Conservation (phyloP, 2,888 invertebrate genomes). For the Icerya purchasi region DNA sequence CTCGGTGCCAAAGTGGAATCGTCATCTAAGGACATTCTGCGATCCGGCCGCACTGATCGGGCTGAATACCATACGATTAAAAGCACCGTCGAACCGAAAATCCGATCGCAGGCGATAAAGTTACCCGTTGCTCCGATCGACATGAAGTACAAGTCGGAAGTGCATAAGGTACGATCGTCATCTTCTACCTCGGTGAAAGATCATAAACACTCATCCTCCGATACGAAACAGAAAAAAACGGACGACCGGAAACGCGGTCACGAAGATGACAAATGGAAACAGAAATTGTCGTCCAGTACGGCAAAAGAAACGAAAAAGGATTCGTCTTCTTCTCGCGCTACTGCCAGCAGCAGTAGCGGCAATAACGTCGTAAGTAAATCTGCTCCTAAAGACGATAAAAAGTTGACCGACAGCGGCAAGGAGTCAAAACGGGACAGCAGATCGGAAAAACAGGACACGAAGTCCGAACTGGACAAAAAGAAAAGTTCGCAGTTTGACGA, state of each 20-base stretch:
- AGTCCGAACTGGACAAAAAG: neutral
- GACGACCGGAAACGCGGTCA: neutral
- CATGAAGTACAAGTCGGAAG: no score
- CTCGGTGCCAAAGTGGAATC: constrained; percentile 55
- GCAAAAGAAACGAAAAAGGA: neutral
- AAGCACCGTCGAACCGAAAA: constrained; percentile 9
- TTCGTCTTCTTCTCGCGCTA: neutral
- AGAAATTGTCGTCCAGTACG: neutral
- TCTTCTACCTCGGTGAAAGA: neutral
- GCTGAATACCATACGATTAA: neutral
- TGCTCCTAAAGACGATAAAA: neutral
- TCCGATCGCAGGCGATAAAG: neutral
- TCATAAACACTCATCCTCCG: neutral
- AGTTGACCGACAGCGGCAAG: neutral
- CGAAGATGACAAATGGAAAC: neutral
- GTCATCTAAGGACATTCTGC: no score
- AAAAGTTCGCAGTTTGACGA: neutral
- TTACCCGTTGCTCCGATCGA: constrained; percentile 1
- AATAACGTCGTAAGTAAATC: no score
- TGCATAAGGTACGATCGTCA: no score
- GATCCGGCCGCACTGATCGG: constrained; percentile 21
- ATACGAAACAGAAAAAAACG: neutral
- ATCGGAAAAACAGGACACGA: neutral
- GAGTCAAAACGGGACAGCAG: neutral
- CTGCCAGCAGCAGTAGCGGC: neutral